Evolutionary conservation across 2,113 vertebrate genomes (phyloP).

Genomic region (Brachyhypopomus gauderio): DNA sequence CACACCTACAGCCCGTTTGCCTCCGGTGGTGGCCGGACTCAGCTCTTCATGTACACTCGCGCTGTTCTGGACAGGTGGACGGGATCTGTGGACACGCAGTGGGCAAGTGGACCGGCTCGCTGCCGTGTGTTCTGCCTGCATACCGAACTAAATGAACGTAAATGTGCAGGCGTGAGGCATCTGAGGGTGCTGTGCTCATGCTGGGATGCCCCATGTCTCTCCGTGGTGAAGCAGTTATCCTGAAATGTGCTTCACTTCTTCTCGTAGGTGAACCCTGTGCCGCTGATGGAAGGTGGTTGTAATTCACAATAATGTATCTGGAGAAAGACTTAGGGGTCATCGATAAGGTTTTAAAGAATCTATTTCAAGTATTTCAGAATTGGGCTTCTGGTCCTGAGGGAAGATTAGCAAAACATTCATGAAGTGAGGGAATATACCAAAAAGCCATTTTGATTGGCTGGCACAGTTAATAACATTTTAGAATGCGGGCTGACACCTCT

Average conservation of each 20-base stretch:
- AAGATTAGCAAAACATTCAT: too few species aligned
- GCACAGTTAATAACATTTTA: not conserved
- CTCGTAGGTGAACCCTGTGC: not conserved
- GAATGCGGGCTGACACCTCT: not conserved
- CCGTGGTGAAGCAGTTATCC: not conserved
- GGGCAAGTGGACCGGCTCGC: not conserved
- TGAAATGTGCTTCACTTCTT: not conserved
- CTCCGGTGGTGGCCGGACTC: conserved; percentile 32
- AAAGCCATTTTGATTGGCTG: too few species aligned
- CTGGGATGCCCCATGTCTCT: not conserved
- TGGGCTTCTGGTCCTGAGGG: too few species aligned
- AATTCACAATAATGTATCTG: not conserved
- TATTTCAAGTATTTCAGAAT: too few species aligned
- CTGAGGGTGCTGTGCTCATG: too few species aligned
- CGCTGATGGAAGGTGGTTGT: not conserved
- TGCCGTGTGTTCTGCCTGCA: not conserved
- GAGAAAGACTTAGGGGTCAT: not conserved
- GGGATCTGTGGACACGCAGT: not conserved
- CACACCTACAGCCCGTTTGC: conserved; percentile 36
- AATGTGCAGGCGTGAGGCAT: not conserved
- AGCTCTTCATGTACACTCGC: not conserved
- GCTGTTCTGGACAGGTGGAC: not conserved
- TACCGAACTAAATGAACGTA: not conserved
- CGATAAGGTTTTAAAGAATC: too few species aligned
- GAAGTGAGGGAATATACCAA: too few species aligned